These are phyloP conservation scores for Campaea margaritaria DNA, from an alignment of 2,888 invertebrate genomes.

Conservation along the genomic window DNA sequence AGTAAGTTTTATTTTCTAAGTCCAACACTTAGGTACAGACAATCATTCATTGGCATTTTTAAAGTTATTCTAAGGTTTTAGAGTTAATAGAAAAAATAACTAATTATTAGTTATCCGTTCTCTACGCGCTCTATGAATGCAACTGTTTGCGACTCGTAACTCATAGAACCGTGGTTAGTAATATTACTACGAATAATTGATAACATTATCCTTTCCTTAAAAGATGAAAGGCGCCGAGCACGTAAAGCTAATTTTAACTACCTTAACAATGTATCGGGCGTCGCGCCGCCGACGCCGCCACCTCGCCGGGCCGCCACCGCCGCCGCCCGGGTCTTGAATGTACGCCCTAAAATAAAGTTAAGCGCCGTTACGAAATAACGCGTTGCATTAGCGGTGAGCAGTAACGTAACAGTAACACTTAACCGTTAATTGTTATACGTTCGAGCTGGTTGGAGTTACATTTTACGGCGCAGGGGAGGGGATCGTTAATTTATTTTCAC, in stretches of 20 bases:
- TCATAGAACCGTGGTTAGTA: no score
- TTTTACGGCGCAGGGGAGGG: conserved; percentile 37
- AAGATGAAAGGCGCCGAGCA: conserved; percentile 8
- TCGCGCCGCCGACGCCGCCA: not conserved
- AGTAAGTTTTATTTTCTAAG: conserved; percentile 16
- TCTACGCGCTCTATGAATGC: no score
- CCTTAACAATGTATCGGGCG: conserved; percentile 34
- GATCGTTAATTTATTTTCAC: conserved; percentile 22
- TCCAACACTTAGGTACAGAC: not conserved
- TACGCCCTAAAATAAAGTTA: conserved; percentile 31
- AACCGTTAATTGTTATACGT: conserved; percentile 76
- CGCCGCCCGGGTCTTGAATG: conserved; percentile 17
- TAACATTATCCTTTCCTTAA: conserved; percentile 12
- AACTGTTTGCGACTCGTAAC: no score
- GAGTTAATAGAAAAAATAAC: not conserved
- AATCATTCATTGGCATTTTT: no score
- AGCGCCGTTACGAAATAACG: conserved; percentile 51
- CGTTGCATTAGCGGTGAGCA: conserved; percentile 70
- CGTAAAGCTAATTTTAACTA: conserved; percentile 37
- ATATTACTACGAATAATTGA: conserved; percentile 16
- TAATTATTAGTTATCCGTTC: no score
- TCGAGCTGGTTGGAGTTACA: conserved; percentile 39
- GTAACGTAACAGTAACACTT: conserved; percentile 67
- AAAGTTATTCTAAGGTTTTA: not conserved
- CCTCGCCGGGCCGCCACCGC: no score